These are phyloP conservation scores for Schlechtendalia chinensis DNA, from an alignment of 1,140 invertebrate genomes.

Conservation along the genomic window DNA sequence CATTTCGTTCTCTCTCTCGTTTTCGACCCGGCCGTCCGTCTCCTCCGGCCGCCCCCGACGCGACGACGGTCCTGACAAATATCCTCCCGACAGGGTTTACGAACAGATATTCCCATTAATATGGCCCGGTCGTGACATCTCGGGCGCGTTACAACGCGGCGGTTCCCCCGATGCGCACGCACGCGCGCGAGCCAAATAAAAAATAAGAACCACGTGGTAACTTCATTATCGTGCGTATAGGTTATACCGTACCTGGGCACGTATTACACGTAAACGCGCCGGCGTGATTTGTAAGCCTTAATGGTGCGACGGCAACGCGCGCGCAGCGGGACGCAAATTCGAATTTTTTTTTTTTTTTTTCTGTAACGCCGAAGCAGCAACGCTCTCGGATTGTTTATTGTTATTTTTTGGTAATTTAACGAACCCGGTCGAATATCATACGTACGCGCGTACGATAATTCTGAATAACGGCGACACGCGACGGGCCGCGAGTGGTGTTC, in stretches of 20 bases:
- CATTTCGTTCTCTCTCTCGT: no score
- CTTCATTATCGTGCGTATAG: constrained; percentile 36
- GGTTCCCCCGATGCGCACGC: not conserved
- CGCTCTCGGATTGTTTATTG: constrained; percentile 43
- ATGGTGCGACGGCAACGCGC: not conserved
- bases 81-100: constrained; percentile 27
- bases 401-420: constrained; percentile 48
- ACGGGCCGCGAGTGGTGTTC: constrained; percentile 18
- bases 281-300: constrained; percentile 40
- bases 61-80: constrained; percentile 6
- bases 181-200: constrained; percentile 25
- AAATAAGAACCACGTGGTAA: constrained; percentile 48
- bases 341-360: constrained; percentile 29
- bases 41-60: not conserved
- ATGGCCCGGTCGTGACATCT: constrained; percentile 42
- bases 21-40: not conserved
- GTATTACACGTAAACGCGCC: constrained; percentile 10
- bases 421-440: constrained; percentile 1
- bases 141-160: constrained; percentile 9
- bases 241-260: no score
- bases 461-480: not conserved
- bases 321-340: constrained; percentile 42
- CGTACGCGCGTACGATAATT: constrained; percentile 1
- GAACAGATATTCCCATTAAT: constrained; percentile 44
- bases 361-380: not conserved